A percentile compares a stretch with the other conserved stretches of the same genome.
Conservation (phyloP, 2,797 vertebrate species). For the Sebastes glaucus region DNA sequence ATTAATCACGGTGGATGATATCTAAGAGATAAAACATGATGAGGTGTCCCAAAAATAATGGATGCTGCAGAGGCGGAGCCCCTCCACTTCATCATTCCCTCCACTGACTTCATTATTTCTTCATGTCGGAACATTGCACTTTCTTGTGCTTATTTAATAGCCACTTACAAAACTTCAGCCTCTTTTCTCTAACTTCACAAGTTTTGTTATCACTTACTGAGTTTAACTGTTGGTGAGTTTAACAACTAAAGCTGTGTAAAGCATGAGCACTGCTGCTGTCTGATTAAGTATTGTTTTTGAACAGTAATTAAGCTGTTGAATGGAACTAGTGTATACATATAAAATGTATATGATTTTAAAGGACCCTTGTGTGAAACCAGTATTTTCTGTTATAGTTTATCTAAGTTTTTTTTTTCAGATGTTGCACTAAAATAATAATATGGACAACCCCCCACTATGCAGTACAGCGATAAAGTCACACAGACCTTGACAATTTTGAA, state of each 20-base stretch:
- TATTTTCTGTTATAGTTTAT: not conserved
- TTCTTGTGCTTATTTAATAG: conserved; percentile 2
- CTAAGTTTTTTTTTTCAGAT: not conserved
- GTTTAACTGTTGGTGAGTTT: not conserved
- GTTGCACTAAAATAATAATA: not conserved
- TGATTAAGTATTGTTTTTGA: not conserved
- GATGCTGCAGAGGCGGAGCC: conserved; percentile 13
- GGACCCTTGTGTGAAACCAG: not conserved
- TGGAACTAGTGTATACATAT: not conserved
- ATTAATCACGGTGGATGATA: conserved; percentile 1
- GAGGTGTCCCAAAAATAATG: conserved; percentile 26
- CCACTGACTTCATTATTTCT: conserved; percentile 45
- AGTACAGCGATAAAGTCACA: not conserved
- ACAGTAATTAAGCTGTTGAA: not conserved
- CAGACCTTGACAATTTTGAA: not conserved
- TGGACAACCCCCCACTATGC: not conserved
- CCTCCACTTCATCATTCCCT: conserved; percentile 49
- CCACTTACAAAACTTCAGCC: conserved; percentile 8
- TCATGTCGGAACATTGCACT: conserved; percentile 22
- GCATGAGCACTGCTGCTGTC: not conserved
- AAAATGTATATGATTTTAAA: not conserved
- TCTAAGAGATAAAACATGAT: conserved; percentile 18
- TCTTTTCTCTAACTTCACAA: not conserved
- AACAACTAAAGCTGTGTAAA: not conserved
- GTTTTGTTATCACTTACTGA: not conserved